These are phyloP conservation scores for Trogon surrucura DNA, from an alignment of 2,113 vertebrate species.

Conservation along the genomic window DNA sequence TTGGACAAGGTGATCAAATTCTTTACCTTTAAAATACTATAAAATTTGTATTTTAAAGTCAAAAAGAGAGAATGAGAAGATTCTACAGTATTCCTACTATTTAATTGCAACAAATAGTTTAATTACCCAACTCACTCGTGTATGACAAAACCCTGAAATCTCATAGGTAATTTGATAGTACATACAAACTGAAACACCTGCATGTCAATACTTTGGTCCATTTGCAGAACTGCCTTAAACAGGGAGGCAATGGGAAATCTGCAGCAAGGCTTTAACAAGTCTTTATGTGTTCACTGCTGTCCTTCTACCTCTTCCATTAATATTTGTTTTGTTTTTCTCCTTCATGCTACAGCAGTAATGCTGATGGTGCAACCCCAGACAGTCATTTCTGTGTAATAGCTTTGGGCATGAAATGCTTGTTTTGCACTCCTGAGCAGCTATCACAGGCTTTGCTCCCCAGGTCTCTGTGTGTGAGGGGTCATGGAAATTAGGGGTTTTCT, in stretches of 20 bases:
- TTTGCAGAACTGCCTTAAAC: neutral
- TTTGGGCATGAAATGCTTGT: constrained; percentile 44
- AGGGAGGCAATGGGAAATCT: neutral
- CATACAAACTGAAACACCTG: constrained; percentile 26
- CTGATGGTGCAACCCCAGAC: constrained; percentile 65
- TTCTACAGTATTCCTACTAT: neutral
- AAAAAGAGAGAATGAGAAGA: neutral
- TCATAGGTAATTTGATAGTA: neutral
- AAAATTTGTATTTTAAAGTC: neutral
- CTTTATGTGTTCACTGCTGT: neutral
- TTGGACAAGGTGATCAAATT: neutral
- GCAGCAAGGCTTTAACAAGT: neutral
- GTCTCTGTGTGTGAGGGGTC: neutral
- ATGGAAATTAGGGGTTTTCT: neutral
- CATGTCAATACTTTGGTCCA: neutral
- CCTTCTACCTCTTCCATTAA: constrained; percentile 49
- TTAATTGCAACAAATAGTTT: constrained; percentile 56
- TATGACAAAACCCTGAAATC: neutral
- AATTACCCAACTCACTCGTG: constrained; percentile 19
- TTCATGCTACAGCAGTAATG: constrained; percentile 71
- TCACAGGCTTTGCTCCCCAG: neutral
- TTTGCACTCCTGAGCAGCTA: constrained; percentile 37
- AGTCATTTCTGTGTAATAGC: constrained; percentile 55
- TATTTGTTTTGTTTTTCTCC: constrained; percentile 66
- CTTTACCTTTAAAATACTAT: neutral